Base-by-base conservation (phyloP, 64 coral and sea anemone genomes). In the Montipora efflorescens region DNA sequence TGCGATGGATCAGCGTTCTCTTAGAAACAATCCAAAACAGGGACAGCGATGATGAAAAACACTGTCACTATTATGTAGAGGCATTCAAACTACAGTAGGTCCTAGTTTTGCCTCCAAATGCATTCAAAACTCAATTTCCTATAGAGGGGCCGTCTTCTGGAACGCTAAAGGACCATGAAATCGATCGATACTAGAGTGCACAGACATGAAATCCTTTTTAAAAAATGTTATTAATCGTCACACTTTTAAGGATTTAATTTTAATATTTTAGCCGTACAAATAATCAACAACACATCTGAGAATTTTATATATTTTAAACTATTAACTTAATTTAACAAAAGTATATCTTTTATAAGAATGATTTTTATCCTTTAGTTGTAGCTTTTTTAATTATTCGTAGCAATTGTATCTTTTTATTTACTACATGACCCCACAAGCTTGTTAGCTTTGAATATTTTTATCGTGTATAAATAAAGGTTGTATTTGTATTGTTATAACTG, bases 201-300 rank as follows among this genome's bases (percentile, higher is more conserved):
- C 22, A 23, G 22, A 23, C 22, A 23, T 23, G 22, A 23, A 23
- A 23, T 23, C 22, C 22, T 23, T 0, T 23, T 23, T 23, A 23
- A 23, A 23, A 23, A 23, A 23, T 23, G 22, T 23, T 23, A 0
- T 23, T 23, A 7, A 69, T 4, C 43, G 70, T 22, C 5, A 21
- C 70, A 74, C n/a, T 74, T 74, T 36, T 74, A 74, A 36, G n/a
- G 70, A 74, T 74, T 74, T 22, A 74, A 23, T 43, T 74, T 74
- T 28, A 74, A 36, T 36, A 21, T 43, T 23, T 74, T 22, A 74
- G 70, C 61, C 61, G 15, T 10, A 13, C 61, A 19, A 66, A 13
- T 66, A 66, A 66, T 66, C 15, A 66, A 66, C 62, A 66, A 66
- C 62, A 66, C 11, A 66, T 66, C 12, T 14, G 62, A 66, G 62